These are phyloP conservation scores for Prietella phreatophila DNA, from an alignment of 2,113 vertebrate species.

Conservation along the genomic window DNA sequence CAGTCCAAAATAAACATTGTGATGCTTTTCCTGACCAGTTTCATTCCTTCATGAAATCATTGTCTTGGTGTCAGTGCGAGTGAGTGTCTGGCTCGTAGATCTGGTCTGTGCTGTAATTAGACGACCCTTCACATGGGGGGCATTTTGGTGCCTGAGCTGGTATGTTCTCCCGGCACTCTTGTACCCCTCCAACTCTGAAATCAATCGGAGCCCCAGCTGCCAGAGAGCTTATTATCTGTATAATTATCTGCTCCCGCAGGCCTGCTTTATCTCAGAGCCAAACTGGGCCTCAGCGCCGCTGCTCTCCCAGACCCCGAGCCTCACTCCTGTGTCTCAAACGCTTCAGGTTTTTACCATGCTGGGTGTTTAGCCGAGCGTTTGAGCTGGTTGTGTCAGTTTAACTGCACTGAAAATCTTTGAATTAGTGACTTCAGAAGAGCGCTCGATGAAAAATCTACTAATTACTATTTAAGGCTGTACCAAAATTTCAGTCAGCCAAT, in stretches of 20 bases:
- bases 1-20: background rate
- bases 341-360: background rate
- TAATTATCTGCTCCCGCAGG: constrained; percentile 50
- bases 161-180: constrained; percentile 44
- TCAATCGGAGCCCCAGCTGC: constrained; percentile 57
- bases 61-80: constrained; percentile 5
- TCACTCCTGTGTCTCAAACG: background rate
- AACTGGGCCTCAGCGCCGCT: constrained; percentile 17
- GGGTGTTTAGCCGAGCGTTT: background rate
- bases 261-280: constrained; percentile 50
- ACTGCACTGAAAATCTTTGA: background rate
- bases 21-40: background rate
- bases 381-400: background rate
- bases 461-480: background rate
- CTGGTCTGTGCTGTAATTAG: constrained; percentile 43
- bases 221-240: constrained; percentile 50
- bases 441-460: background rate
- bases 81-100: constrained; percentile 38
- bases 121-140: constrained; percentile 13
- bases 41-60: background rate
- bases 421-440: background rate
- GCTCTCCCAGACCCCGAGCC: constrained; percentile 22
- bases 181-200: constrained; percentile 46
- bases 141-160: constrained; percentile 50
- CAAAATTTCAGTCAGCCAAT: background rate